Base-by-base conservation (phyloP, 2,888 invertebrate genomes). In the Xylota sylvarum region DNA sequence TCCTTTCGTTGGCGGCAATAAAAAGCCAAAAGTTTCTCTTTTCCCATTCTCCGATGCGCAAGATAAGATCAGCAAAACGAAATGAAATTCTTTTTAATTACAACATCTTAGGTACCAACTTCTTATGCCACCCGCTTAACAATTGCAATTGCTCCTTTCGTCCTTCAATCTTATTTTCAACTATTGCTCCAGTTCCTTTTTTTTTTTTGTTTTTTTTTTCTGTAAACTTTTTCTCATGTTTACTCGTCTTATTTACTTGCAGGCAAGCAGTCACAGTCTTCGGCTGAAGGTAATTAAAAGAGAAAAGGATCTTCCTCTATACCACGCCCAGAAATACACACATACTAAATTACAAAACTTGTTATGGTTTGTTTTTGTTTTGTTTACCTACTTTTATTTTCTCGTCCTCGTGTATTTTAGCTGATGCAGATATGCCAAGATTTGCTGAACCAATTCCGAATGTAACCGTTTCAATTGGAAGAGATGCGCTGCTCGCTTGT, bases 361-460 rank as follows among this genome's bases (percentile, higher is more conserved):
- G 32, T 27, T 72, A 12, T 58, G 46, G 19, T 70, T 70, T 5
- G 14, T 55, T 9, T 55, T n/a, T 7, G 19, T 12, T 69, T 40
- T 73, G 1, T 23, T 0, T 17, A 23, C n/a, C n/a, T n/a, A n/a
- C n/a, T 10, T 69, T 37, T 73, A 2, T 23, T 0, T 17, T 1
- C 52, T 5, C 32, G 12, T 55, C 0, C 35, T 35, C 9, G 6
- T 30, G 12, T 50, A 32, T 85, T 84, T 6, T 6, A 30, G 6
- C 79, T 92, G 92, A 92, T 88, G 88, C 88, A 37, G 92, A 91
- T 77, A 90, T 96, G 92, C 98, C 98, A 79, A 95, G 96, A 90
- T 97, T 98, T 92, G 96, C 97, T 88, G 97, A 97, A 91, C 96
- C 96, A 65, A 97, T 98, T 89, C 96, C 96, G 65, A 98, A 98